Percentiles rank a stretch among this genome's conserved stretches.
These are phyloP conservation scores for Tokudaia tokunoshimensis DNA, from an alignment of 2,797 vertebrate genomes.

Conservation along the genomic window DNA sequence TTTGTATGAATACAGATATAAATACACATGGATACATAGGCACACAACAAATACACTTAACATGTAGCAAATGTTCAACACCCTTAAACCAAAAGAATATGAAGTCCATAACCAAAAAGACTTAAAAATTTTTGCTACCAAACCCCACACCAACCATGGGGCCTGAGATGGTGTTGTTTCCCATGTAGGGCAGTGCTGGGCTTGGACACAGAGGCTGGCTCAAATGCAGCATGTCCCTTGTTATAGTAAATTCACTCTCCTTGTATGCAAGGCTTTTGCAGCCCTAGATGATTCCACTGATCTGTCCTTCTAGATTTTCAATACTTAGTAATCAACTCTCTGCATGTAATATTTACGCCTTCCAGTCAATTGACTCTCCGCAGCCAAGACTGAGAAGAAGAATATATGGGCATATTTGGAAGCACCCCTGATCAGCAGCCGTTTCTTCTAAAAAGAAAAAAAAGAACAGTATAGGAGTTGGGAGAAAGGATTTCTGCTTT, in stretches of 20 bases:
- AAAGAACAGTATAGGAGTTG: neutral
- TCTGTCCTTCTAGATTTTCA: slow-evolving; percentile 4
- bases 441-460: slow-evolving; percentile 20
- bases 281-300: neutral
- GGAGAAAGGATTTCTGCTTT: slow-evolving; percentile 53
- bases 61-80: neutral
- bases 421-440: slow-evolving; percentile 34
- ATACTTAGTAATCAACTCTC: neutral
- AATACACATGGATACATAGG: neutral
- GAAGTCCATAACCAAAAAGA: slow-evolving; percentile 8
- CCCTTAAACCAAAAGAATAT: neutral
- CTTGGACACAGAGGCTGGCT: neutral
- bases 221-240: neutral
- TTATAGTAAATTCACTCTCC: neutral
- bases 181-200: neutral
- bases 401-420: neutral
- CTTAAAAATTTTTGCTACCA: neutral
- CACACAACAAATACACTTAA: too few species aligned
- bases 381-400: neutral
- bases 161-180: neutral
- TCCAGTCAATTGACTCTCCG: neutral
- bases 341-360: neutral
- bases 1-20: neutral
- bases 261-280: neutral
- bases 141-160: neutral